Evolutionary conservation across 2,888 invertebrate species (phyloP).

Genomic region (Octonoba sinensis): DNA sequence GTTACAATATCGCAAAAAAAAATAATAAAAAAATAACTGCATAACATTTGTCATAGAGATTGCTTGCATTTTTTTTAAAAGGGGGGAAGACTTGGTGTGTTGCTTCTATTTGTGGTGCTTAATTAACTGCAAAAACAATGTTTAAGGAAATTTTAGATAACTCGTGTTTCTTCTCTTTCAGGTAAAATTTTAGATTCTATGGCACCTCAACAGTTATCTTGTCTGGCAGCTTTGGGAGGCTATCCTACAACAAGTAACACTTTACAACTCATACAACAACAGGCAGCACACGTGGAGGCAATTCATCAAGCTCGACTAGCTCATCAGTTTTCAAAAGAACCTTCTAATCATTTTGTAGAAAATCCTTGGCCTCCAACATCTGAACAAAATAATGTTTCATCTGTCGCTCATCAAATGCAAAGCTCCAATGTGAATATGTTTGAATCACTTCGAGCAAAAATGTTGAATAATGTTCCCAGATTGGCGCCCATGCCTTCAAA

Average conservation of each 20-base stretch:
- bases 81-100: no score
- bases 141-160: no score
- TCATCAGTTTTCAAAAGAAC: constrained; percentile 51
- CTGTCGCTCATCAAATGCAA: constrained; percentile 34
- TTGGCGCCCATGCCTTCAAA: constrained; percentile 63
- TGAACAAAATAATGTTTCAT: constrained; percentile 35
- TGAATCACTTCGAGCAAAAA: constrained; percentile 65
- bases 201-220: constrained; percentile 42
- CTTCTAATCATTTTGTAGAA: constrained; percentile 44
- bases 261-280: constrained; percentile 56
- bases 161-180: constrained; percentile 23
- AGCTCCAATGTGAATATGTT: constrained; percentile 56
- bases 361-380: constrained; percentile 26
- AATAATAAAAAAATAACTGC: no score
- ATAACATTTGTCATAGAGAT: no score
- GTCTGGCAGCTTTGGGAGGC: constrained; percentile 31
- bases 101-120: no score
- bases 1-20: no score
- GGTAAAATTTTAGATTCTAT: constrained; percentile 51
- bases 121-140: no score
- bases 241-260: constrained; percentile 37
- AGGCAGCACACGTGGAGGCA: constrained; percentile 46
- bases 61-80: no score
- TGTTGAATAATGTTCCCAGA: constrained; percentile 66
- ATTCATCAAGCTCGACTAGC: constrained; percentile 54